Evolutionary conservation across 2,888 invertebrate genomes (phyloP), one percentile per base, ranked within the genome.

Genomic region (Habrosyne pyritoides): DNA sequence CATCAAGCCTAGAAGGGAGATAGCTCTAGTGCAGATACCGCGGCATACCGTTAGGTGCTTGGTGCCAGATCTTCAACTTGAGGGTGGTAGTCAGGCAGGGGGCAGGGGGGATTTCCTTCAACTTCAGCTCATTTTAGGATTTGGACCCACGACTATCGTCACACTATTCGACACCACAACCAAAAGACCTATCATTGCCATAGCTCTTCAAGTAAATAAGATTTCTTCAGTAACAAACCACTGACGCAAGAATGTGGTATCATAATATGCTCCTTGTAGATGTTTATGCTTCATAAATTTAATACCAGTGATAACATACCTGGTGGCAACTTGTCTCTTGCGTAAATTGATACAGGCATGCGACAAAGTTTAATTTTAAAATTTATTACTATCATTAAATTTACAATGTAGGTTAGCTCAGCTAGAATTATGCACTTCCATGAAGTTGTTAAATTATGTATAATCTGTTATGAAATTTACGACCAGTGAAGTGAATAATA

Each of bases 311-410:
- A 67, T 70, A 71, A 65, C 73, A 53, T 57, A 57, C 71, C 59
- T 62, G 66, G 78, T 74, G 75, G 74, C 18, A n/a, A n/a, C 18
- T n/a, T 18, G 70, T 76, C 69, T 58, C 62, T 73, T 71, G 72
- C 64, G 73, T 76, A 79, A 77, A 79, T 69, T 77, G 75, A 77
- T 77, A 78, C 66, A 68, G 64, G 59, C 62, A 61, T 56, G 54
- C 61, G 65, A 65, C 63, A 55, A 63, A 65, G 72, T 67, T 72
- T 64, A 65, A 60, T 67, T 67, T 60, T 57, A 53, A 26, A 75
- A 78, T 80, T 81, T 77, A 81, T 70, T 59, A 65, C 52, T 1
- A 47, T 57, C 48, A 65, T 70, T 69, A 71, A 78, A 73, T 58
- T 49, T 61, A 65, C 63, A 60, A 55, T 64, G 66, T 66, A 59